Base-by-base conservation (phyloP, 2,797 vertebrate genomes). In the Ambastaia sidthimunki region DNA sequence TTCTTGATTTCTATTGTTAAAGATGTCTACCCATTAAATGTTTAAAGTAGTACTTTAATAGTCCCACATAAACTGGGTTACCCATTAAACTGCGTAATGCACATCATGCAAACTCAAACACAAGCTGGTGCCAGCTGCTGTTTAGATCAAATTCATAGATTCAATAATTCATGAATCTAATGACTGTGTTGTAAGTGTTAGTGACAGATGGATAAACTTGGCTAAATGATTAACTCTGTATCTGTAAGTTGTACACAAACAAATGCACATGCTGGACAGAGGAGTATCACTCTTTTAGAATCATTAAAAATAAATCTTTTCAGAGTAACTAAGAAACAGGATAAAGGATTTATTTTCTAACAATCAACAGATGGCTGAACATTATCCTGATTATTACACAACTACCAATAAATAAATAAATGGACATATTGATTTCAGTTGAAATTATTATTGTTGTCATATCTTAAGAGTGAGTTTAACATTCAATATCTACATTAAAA, bases 171-270 rank as follows among this genome's bases (percentile, higher is more conserved):
- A 52, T 59, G 55, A 25, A 21, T 59, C 11, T 37, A 37, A 54
- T 63, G 25, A 65, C 48, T 66, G 19, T 52, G 60, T 47, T 37
- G 47, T 75, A n/a, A 65, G 47, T 37, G 47, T 75, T 28, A 65
- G 47, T 54, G 48, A 76, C 74, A 76, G 74, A 76, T 66, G 74
- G 48, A 41, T 41, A 37, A 25, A 41, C 62, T 66, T 75, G 37
- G 34, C 63, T 37, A 19, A n/a, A 2, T 65, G 60, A 54, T 65
- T 68, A 16, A 67, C 21, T 76, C 50, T 75, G 28, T 75, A n/a
- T 66, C 52, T 19, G 19, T 66, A 25, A 75, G 54, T 66, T 4
- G 9, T 34, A 76, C 25, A 16, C 71, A 71, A n/a, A 72, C 6
- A 60, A 21, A 62, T 34, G 25, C 23, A 48, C 37, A 59, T 65